These are phyloP conservation scores for Corythornis madagascariensis DNA, from an alignment of 2,113 vertebrate genomes.

Conservation along the genomic window DNA sequence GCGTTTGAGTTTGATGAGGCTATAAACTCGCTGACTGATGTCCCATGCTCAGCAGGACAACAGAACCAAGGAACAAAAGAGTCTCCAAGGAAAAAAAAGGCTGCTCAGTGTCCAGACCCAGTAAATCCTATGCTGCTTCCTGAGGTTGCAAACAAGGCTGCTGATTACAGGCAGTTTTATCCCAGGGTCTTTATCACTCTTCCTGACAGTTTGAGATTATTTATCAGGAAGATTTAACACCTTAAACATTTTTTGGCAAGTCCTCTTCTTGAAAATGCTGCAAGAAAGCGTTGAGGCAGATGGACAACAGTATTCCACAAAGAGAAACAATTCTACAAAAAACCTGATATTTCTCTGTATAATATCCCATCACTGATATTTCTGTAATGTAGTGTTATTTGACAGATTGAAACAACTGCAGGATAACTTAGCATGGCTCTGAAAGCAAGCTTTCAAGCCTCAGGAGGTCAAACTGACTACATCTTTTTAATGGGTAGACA, in stretches of 20 bases:
- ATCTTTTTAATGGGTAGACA: slow-evolving; percentile 36
- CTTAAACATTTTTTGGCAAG: background rate
- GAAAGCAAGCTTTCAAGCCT: slow-evolving; percentile 37
- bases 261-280: background rate
- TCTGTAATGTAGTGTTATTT: slow-evolving; percentile 30
- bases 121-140: slow-evolving; percentile 27
- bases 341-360: background rate
- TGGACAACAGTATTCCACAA: background rate
- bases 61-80: background rate
- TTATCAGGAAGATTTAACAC: slow-evolving; percentile 8
- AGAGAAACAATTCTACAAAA: background rate
- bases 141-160: slow-evolving; percentile 42
- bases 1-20: slow-evolving; percentile 32
- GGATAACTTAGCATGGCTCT: background rate
- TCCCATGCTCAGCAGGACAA: background rate
- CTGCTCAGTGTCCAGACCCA: slow-evolving; percentile 16
- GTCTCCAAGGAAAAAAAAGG: slow-evolving; percentile 24
- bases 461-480: slow-evolving; percentile 36
- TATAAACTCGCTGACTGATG: slow-evolving; percentile 16
- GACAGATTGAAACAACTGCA: background rate
- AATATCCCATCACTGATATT: background rate
- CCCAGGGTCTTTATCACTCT: slow-evolving; percentile 33
- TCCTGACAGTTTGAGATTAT: slow-evolving; percentile 42
- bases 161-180: slow-evolving; percentile 33
- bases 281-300: background rate